Base-by-base conservation (phyloP, 2,113 vertebrate genomes). In the Oncorhynchus gorbuscha region DNA sequence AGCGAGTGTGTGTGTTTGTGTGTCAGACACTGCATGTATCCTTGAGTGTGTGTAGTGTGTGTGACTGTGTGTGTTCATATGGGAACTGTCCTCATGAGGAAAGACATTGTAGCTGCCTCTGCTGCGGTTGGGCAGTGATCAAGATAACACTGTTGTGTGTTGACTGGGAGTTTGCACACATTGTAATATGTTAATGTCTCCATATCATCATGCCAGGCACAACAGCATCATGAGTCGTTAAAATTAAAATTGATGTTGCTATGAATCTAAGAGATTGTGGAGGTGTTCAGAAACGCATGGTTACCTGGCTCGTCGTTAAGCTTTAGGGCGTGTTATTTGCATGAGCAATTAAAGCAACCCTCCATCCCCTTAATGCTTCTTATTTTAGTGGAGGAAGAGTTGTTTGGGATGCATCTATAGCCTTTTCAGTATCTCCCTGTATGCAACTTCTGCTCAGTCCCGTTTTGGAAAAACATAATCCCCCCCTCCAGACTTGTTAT, bases 301-400 rank as follows among this genome's bases (percentile, higher is more conserved):
- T 72, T 76, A 71, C 18, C 74, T 39, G 39, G 39, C 74, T 64
- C 72, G 77, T 48, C 76, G 8, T 75, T 75, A 13, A 5, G 69
- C 62, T 35, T 7, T 71, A 55, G 65, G 55, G 49, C 8, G 1
- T 39, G 14, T 51, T 51, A 59, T 77, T 75, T 72, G 71, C 62
- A 30, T 69, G 48, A 39, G 8, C 2, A 39, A 39, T 39, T 39
- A 39, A 39, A 39, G 39, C 39, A 39, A 39, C 35, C 8, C 39
- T 39, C 39, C 39, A 39, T 39, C 39, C 39, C 39, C 8, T 9
- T 39, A 8, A 39, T 39, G 7, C 35, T 8, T 39, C 39, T 39
- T 39, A 39, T 39, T 39, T 39, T 39, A 9, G 39, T 39, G 39
- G 39, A 39, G 39, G 39, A 39, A 39, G 39, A 8, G 39, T 39